Conservation (phyloP, 2,888 invertebrate species). For the Phrixothrix hirtus region DNA sequence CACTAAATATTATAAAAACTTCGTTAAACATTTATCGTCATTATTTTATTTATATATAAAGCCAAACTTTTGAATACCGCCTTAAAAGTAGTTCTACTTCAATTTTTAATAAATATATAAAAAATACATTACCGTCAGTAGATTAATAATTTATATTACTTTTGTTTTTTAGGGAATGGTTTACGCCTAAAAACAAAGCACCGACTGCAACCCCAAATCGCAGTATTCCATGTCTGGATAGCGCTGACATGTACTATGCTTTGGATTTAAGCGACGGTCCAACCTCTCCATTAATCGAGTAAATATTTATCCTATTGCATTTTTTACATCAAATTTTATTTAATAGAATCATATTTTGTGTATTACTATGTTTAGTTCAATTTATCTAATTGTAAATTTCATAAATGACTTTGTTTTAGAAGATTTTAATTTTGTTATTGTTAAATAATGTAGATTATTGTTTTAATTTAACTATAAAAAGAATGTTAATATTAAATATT, state of each 20-base stretch:
- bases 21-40: no score
- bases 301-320: constrained; percentile 8
- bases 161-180: constrained; percentile 41
- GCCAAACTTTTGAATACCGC: no score
- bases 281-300: constrained; percentile 75
- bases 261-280: constrained; percentile 78
- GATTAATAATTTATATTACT: neutral
- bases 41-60: no score
- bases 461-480: no score
- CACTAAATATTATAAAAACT: no score
- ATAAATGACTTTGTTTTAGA: no score
- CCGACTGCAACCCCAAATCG: constrained; percentile 58
- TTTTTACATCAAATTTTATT: neutral
- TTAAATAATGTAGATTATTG: neutral
- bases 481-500: no score
- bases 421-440: neutral
- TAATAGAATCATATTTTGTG: no score
- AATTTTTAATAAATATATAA: no score
- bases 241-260: constrained; percentile 77
- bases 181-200: constrained; percentile 44
- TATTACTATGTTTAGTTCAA: neutral
- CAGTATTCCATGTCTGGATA: constrained; percentile 63
- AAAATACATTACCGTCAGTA: no score
- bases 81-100: no score
- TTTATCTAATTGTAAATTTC: neutral